Percentiles rank a stretch among this genome's conserved stretches.
phyloP scores from a whole-genome alignment of 92 coral and sea anemone species.

The Porites divaricata region DNA sequence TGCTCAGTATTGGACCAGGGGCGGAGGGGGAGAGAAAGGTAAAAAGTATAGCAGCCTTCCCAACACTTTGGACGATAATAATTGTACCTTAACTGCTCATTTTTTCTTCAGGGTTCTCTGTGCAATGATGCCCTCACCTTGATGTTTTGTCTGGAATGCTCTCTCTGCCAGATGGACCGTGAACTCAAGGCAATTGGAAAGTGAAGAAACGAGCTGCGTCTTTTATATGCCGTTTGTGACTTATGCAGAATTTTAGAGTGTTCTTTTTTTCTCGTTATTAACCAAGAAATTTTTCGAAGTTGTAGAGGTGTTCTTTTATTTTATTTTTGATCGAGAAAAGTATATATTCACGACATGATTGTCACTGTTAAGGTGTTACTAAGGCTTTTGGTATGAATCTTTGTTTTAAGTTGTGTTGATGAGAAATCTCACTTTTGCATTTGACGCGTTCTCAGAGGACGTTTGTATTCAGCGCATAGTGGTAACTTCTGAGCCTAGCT shows the following conservation, averaged over 20 bases:
- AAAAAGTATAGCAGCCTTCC: too few species aligned
- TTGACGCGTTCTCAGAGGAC: too few species aligned
- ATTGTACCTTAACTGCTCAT: neutral
- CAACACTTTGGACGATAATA: too few species aligned
- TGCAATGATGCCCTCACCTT: conserved; percentile 88
- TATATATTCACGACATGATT: too few species aligned
- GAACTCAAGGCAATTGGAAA: conserved; percentile 57
- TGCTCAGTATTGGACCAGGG: too few species aligned
- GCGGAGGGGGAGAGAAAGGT: too few species aligned
- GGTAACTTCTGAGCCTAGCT: too few species aligned
- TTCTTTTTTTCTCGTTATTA: neutral
- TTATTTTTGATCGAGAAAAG: neutral
- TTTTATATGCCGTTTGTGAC: neutral
- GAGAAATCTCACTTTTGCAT: too few species aligned
- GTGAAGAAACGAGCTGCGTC: neutral
- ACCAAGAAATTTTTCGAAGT: neutral
- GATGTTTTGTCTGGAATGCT: conserved; percentile 59
- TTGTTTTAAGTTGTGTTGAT: too few species aligned
- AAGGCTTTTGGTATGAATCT: too few species aligned
- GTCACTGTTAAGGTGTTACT: too few species aligned
- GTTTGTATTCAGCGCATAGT: too few species aligned
- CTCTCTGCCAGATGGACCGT: conserved; percentile 88
- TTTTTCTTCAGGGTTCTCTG: conserved; percentile 75
- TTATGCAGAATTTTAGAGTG: neutral
- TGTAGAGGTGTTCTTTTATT: neutral